Evolutionary conservation across 2,797 vertebrate species (phyloP), one percentile per base, ranked within the genome.

Genomic region (Spheniscus humboldti): DNA sequence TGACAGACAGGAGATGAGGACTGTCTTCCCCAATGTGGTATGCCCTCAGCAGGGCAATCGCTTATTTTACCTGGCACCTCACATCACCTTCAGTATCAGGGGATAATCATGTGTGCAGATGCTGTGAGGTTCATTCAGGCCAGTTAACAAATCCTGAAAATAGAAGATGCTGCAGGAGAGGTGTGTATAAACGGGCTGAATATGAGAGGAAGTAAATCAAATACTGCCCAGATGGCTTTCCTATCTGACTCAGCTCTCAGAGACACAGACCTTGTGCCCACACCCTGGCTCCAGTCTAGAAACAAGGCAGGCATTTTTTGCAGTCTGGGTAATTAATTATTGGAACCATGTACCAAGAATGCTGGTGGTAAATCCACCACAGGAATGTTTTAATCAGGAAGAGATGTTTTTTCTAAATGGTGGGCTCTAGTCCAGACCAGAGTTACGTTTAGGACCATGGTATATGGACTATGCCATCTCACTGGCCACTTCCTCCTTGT

Each of bases 341-440:
- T 92, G 81, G 81, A 96, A 89, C 78, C 62, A 80, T 13, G 71
- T n/a, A 95, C 77, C 56, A 91, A 86, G 77, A 93, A 82, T 82
- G 78, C 75, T 89, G 68, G 81, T 91, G 72, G 88, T 79, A 92
- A 93, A 93, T 55, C 74, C 62, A 86, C 81, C 92, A 75, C 86
- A 87, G 72, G 90, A 93, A 94, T 93, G 62, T 66, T 94, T 83
- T 95, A 95, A 96, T 95, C 79, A 81, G 82, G 84, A 93, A 69
- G 75, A 72, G 88, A 83, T 92, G 84, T 81, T 83, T 77, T 75
- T 91, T 59, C 52, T 77, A 88, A 96, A 87, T 80, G 88, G 81
- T 83, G 75, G 88, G 78, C 86, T 90, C 81, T 55, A 72, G 41
- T 93, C 85, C 93, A 96, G 85, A 75, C 74, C 78, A 87, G 67